Evolutionary conservation across 2,113 vertebrate genomes (phyloP).

Genomic region (Elachura formosa): DNA sequence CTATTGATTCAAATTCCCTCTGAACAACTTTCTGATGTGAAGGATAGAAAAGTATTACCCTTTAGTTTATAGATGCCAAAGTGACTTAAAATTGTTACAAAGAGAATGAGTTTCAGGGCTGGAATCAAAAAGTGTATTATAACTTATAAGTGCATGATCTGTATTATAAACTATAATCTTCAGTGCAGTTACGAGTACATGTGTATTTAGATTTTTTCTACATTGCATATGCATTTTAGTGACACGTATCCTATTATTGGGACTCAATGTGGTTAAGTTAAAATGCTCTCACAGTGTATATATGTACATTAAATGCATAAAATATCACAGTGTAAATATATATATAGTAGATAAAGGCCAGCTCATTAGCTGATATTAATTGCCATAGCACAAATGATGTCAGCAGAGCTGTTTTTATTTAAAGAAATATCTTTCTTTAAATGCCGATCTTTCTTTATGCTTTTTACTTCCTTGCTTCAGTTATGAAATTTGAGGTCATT

Average conservation of each 20-base stretch:
- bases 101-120: not conserved
- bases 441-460: not conserved
- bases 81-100: not conserved
- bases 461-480: not conserved
- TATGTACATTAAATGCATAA: not conserved
- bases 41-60: not conserved
- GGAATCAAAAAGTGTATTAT: not conserved
- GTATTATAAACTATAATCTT: not conserved
- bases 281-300: not conserved
- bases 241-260: not conserved
- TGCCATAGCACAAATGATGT: not conserved
- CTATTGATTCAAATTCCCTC: not conserved
- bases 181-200: not conserved
- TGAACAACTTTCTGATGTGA: not conserved
- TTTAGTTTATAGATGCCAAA: not conserved
- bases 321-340: not conserved
- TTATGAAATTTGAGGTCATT: not conserved
- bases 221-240: not conserved
- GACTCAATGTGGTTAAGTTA: not conserved
- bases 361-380: not conserved
- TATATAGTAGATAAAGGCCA: not conserved
- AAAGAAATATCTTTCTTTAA: not conserved
- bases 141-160: too few relatives aligned
- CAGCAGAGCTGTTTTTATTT: not conserved
- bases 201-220: not conserved